Percentiles rank a stretch among this genome's conserved stretches.
Evolutionary conservation across 2,113 vertebrate species (phyloP).

Genomic region (Ivindomyrus marchei): DNA sequence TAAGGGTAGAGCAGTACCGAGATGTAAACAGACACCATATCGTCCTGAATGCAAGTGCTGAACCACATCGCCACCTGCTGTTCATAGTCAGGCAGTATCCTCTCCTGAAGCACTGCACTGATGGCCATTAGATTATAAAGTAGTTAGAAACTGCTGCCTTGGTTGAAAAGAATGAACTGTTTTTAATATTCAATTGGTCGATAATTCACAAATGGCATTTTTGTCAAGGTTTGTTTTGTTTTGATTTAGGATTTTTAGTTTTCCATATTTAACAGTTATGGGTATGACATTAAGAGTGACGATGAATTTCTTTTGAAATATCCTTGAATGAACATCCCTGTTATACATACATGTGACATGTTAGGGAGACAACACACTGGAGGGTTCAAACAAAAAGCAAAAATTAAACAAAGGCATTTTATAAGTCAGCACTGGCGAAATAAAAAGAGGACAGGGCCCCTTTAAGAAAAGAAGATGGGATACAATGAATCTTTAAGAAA

Average conservation of each 20-base stretch:
- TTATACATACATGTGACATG: not conserved
- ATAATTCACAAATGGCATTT: not conserved
- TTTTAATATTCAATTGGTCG: not conserved
- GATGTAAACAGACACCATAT: not conserved
- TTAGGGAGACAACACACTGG: not conserved
- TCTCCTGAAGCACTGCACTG: not conserved
- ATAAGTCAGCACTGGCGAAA: not conserved
- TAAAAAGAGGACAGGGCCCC: not conserved
- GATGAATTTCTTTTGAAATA: not conserved
- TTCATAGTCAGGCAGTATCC: not conserved
- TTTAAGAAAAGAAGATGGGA: not conserved
- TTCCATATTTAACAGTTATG: not conserved
- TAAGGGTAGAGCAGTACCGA: not conserved
- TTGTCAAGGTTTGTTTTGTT: not conserved
- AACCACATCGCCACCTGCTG: not conserved
- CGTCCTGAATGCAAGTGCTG: not conserved
- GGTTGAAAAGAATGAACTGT: not conserved
- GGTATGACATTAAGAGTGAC: not conserved
- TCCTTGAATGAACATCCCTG: not conserved
- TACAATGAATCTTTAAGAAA: not conserved
- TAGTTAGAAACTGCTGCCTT: not conserved
- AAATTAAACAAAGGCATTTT: not conserved
- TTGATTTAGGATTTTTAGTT: not conserved
- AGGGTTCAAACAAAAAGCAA: not conserved
- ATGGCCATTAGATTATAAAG: not conserved